Percentiles rank a stretch among this genome's conserved stretches.
phyloP scores from a whole-genome alignment of 2,888 invertebrate species.

The Unio pictorum region DNA sequence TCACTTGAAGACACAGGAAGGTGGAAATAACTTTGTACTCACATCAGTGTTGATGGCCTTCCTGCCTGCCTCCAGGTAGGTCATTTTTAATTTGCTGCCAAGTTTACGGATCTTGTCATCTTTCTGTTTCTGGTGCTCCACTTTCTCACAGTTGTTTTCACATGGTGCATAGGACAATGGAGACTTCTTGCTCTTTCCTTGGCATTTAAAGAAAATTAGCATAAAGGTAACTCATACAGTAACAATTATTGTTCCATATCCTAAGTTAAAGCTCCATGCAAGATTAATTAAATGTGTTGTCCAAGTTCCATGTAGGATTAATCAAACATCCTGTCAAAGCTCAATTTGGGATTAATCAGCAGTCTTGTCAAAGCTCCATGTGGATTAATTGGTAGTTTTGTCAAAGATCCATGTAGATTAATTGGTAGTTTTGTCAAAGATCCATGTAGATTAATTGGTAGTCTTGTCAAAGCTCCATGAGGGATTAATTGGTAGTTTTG shows the following conservation, averaged over 20 bases:
- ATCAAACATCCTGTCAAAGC: no score
- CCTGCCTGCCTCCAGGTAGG: slow-evolving; percentile 43
- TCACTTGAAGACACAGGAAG: no score
- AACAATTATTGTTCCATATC: slow-evolving; percentile 1
- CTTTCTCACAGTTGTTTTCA: slow-evolving; percentile 43
- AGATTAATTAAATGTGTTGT: no score
- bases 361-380: no score
- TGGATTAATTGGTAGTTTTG: no score
- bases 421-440: no score
- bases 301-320: no score
- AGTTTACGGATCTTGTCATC: slow-evolving; percentile 37
- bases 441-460: no score
- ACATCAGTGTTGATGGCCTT: slow-evolving; percentile 11
- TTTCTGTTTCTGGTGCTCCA: slow-evolving; percentile 32
- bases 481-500: no score
- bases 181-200: slow-evolving; percentile 36
- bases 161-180: slow-evolving; percentile 55
- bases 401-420: no score
- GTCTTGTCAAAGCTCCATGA: no score
- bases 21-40: background rate
- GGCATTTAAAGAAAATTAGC: slow-evolving; percentile 5
- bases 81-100: slow-evolving; percentile 41
- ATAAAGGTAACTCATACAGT: background rate
- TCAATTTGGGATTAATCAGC: no score
- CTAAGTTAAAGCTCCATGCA: background rate